phyloP scores from a whole-genome alignment of 1,140 invertebrate genomes.

The Araneus ventricosus region DNA sequence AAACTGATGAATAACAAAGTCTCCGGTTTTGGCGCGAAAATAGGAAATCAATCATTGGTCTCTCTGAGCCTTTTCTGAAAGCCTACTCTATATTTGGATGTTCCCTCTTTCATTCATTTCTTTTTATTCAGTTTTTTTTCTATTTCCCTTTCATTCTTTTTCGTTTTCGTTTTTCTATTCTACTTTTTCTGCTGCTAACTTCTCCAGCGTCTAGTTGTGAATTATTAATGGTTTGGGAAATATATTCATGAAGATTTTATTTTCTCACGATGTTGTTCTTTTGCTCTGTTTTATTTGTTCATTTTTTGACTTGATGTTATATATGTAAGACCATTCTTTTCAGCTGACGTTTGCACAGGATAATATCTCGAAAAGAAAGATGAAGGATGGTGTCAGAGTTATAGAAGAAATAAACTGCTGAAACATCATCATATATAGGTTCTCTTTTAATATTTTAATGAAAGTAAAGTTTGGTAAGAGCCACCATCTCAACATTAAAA shows the following conservation, averaged over 20 bases:
- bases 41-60: constrained; percentile 62
- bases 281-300: background rate
- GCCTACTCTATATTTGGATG: constrained; percentile 38
- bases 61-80: background rate
- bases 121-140: background rate
- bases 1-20: constrained; percentile 63
- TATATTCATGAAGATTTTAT: constrained; percentile 70
- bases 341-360: background rate
- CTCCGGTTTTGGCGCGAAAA: constrained; percentile 60
- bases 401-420: background rate
- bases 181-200: constrained; percentile 29
- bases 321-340: background rate
- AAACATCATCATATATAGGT: background rate
- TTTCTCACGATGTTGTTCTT: constrained; percentile 35
- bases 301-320: background rate
- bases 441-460: no score
- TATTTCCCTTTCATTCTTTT: background rate
- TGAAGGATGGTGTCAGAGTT: background rate
- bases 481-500: no score
- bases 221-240: constrained; percentile 70
- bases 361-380: background rate
- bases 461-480: no score
- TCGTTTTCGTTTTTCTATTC: background rate
- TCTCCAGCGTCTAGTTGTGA: constrained; percentile 39
- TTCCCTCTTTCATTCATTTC: constrained; percentile 33